These are phyloP conservation scores for Dendroctonus valens DNA, from an alignment of 1,140 invertebrate species.

Conservation along the genomic window DNA sequence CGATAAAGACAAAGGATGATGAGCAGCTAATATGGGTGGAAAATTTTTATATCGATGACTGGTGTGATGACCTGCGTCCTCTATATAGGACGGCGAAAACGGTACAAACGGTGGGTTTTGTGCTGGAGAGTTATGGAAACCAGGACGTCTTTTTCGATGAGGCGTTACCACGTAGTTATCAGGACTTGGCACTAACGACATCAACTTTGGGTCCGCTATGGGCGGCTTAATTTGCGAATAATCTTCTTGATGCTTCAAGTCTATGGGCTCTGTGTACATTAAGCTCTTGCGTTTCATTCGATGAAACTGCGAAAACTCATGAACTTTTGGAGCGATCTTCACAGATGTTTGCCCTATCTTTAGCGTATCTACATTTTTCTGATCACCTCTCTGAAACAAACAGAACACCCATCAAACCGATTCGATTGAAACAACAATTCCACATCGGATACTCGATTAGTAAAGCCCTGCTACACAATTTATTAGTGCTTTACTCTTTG, in stretches of 20 bases:
- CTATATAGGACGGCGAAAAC: constrained; percentile 69
- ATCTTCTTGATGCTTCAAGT: constrained; percentile 60
- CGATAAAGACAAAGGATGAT: constrained; percentile 66
- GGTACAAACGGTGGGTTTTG: constrained; percentile 83
- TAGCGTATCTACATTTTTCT: constrained; percentile 41
- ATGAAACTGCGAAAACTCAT: constrained; percentile 50
- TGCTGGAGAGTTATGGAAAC: constrained; percentile 80
- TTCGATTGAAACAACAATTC: no score
- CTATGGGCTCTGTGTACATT: constrained; percentile 61
- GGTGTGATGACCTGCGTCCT: constrained; percentile 52
- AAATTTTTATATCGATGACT: constrained; percentile 48
- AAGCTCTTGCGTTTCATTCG: constrained; percentile 63
- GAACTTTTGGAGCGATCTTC: constrained; percentile 57
- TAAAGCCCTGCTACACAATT: no score
- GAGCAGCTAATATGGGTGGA: constrained; percentile 54
- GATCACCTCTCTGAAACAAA: constrained; percentile 41
- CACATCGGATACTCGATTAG: no score
- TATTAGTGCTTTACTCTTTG: no score
- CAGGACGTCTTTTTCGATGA: constrained; percentile 76
- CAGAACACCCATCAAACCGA: neutral
- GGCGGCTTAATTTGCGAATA: constrained; percentile 60
- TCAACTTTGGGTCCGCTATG: constrained; percentile 58
- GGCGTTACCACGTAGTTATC: constrained; percentile 80
- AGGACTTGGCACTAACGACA: constrained; percentile 64
- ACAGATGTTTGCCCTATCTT: constrained; percentile 52